A percentile compares a stretch with the other conserved stretches of the same genome.
Evolutionary conservation across 2,797 vertebrate genomes (phyloP).

Genomic region (Rhinella marina): DNA sequence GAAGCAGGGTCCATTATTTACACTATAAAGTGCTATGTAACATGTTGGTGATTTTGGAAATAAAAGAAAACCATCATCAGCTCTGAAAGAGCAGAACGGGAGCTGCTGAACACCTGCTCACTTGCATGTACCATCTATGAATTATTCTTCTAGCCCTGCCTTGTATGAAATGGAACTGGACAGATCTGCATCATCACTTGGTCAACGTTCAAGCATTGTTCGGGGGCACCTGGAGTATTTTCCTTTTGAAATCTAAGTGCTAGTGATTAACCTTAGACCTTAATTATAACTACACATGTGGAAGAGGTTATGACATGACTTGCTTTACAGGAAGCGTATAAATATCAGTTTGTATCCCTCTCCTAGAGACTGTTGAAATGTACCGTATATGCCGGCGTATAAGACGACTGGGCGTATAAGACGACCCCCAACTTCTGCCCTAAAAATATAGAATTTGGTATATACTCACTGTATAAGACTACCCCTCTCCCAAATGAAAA

Average conservation of each 20-base stretch:
- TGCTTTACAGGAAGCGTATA: constrained; percentile 37
- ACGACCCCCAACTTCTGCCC: no score
- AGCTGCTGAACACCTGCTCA: neutral
- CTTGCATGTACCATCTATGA: neutral
- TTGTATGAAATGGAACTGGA: neutral
- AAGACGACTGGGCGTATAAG: no score
- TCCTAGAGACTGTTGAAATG: neutral
- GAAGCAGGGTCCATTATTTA: neutral
- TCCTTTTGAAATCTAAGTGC: constrained; percentile 27
- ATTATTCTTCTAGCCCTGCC: neutral
- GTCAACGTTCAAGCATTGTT: constrained; percentile 58
- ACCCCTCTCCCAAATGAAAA: no score
- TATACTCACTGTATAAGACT: no score
- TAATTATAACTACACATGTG: constrained; percentile 13
- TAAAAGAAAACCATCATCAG: neutral
- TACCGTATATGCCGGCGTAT: no score
- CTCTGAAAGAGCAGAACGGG: neutral
- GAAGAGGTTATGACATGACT: constrained; percentile 18
- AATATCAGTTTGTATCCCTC: neutral
- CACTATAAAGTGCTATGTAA: neutral
- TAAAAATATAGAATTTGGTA: no score
- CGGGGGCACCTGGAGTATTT: constrained; percentile 39
- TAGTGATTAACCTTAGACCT: constrained; percentile 39
- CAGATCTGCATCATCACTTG: constrained; percentile 57
- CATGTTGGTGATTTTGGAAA: no score